Conservation (phyloP, 2,888 invertebrate species). For the Arrhopalites spinosus region DNA sequence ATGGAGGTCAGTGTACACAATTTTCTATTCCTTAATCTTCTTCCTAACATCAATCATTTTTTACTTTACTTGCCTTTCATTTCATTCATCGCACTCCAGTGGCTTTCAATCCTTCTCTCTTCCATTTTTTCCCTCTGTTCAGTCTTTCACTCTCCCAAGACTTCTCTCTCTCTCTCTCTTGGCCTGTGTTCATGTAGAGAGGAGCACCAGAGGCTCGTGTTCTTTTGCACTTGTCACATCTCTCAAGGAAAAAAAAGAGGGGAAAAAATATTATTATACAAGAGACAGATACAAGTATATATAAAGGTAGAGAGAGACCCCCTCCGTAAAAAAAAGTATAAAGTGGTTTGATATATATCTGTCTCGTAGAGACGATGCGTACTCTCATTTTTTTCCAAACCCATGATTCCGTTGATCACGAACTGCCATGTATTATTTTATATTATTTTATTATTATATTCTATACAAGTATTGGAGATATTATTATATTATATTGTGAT, state of each 20-base stretch:
- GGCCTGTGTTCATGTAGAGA: background rate
- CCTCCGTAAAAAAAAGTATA: background rate
- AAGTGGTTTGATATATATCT: background rate
- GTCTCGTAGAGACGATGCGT: background rate
- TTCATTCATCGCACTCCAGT: constrained; percentile 39
- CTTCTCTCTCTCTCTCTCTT: background rate
- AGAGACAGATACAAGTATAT: background rate
- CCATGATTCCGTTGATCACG: constrained; percentile 22
- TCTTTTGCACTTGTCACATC: background rate
- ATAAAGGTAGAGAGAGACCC: background rate
- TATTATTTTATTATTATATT: background rate
- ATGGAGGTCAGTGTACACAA: constrained; percentile 55
- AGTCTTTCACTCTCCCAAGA: background rate
- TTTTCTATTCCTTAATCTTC: constrained; percentile 33
- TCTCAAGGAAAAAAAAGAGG: background rate
- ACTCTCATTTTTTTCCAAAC: constrained; percentile 13
- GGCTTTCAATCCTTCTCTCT: constrained; percentile 34
- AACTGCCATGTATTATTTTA: constrained; percentile 10
- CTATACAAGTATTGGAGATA: background rate
- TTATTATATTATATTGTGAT: background rate
- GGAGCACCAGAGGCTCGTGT: background rate
- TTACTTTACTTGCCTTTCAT: constrained; percentile 28
- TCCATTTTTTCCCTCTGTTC: background rate
- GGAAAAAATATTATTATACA: background rate
- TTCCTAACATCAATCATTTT: constrained; percentile 43